Conservation (phyloP, 2,888 invertebrate genomes). For the Noctua fimbriata region DNA sequence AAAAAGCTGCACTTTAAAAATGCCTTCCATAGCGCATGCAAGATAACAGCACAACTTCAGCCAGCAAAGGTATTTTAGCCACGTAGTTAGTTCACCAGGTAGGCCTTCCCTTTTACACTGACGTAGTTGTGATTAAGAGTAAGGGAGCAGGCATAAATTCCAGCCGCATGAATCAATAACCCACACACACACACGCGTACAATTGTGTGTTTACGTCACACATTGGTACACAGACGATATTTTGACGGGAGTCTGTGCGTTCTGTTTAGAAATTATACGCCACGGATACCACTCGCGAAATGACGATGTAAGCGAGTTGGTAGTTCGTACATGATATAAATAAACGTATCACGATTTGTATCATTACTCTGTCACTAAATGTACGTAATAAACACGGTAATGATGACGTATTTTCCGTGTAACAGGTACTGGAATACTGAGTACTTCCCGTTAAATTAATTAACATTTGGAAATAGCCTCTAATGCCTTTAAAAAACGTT, state of each 20-base stretch:
- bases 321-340: constrained; percentile 42
- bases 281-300: constrained; percentile 27
- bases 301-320: constrained; percentile 27
- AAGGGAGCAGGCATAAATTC: constrained; percentile 88
- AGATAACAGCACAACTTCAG: constrained; percentile 77
- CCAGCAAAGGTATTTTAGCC: constrained; percentile 78
- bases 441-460: constrained; percentile 20
- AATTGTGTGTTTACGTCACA: constrained; percentile 80
- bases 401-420: constrained; percentile 20
- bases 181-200: constrained; percentile 82
- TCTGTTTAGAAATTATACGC: constrained; percentile 84
- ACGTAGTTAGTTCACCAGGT: constrained; percentile 83
- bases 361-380: constrained; percentile 38
- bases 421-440: background rate
- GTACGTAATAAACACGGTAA: constrained; percentile 9
- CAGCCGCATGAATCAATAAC: constrained; percentile 88
- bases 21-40: constrained; percentile 64
- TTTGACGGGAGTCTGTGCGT: constrained; percentile 85
- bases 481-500: background rate
- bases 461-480: background rate
- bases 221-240: constrained; percentile 83
- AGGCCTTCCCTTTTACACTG: constrained; percentile 82
- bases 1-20: constrained; percentile 67
- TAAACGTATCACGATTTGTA: constrained; percentile 25
- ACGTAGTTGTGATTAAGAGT: constrained; percentile 85